Conservation (phyloP, 2,888 invertebrate species). For the Parnassius mnemosyne region DNA sequence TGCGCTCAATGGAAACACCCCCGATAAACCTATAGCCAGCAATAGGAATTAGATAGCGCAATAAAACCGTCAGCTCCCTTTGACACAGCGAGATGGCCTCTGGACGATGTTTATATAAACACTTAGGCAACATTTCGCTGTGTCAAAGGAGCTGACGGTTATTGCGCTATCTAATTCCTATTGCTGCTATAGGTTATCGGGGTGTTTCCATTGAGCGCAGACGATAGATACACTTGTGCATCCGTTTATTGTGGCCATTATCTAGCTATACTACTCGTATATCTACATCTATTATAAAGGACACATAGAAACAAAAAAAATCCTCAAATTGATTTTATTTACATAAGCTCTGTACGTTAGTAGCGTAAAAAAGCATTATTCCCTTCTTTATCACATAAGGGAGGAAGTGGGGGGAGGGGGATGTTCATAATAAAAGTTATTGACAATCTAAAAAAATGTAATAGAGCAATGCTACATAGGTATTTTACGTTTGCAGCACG, state of each 20-base stretch:
- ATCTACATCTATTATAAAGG: not conserved
- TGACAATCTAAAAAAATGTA: too few relatives aligned
- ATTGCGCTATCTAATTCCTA: conserved; percentile 34
- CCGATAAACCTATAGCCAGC: conserved; percentile 59
- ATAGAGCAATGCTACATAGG: too few relatives aligned
- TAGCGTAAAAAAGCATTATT: too few relatives aligned
- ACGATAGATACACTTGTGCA: conserved; percentile 40
- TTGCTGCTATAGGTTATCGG: conserved; percentile 56
- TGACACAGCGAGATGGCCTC: conserved; percentile 52
- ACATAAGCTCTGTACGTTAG: too few relatives aligned
- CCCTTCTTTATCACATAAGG: too few relatives aligned
- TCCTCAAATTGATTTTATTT: too few relatives aligned
- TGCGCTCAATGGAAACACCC: conserved; percentile 39
- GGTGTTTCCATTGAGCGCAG: conserved; percentile 38
- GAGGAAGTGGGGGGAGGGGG: too few relatives aligned
- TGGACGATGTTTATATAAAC: too few relatives aligned
- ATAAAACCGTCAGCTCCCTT: conserved; percentile 57
- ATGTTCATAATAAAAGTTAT: too few relatives aligned
- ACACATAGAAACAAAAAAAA: conserved; percentile 10
- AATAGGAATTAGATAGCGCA: conserved; percentile 29
- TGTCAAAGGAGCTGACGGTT: conserved; percentile 59
- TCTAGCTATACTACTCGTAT: not conserved
- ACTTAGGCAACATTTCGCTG: conserved; percentile 45
- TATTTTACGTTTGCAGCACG: too few relatives aligned
- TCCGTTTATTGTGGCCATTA: conserved; percentile 40